These are phyloP conservation scores for Anguilla anguilla DNA, from an alignment of 2,797 vertebrate genomes.

Conservation along the genomic window DNA sequence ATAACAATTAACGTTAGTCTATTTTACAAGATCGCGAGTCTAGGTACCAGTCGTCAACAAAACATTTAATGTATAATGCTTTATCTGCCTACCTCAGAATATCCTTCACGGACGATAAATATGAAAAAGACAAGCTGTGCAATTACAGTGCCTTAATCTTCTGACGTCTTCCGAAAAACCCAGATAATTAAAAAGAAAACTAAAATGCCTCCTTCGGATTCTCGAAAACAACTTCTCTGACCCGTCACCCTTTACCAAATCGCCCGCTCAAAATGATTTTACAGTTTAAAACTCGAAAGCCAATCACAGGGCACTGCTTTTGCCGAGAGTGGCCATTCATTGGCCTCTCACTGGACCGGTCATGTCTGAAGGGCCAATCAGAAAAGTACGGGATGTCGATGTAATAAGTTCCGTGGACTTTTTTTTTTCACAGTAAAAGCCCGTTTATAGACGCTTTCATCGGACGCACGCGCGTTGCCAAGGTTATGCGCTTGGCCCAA, in stretches of 20 bases:
- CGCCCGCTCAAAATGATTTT: slow-evolving; percentile 15
- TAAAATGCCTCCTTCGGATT: background rate
- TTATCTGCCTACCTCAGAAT: slow-evolving; percentile 6
- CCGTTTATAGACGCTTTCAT: too few relatives aligned
- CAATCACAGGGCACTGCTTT: slow-evolving; percentile 47
- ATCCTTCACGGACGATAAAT: background rate
- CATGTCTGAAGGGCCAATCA: background rate
- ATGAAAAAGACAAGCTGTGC: background rate
- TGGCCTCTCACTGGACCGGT: background rate
- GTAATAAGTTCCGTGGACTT: background rate
- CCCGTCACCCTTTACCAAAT: background rate
- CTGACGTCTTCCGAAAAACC: background rate
- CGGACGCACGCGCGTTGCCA: too few relatives aligned
- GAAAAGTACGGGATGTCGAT: background rate
- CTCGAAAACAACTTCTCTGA: background rate
- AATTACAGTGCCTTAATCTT: background rate
- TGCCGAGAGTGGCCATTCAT: background rate
- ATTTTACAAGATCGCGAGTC: background rate
- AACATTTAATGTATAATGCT: background rate
- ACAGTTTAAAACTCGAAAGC: slow-evolving; percentile 45
- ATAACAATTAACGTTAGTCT: background rate
- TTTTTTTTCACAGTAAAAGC: background rate
- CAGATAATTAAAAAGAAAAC: background rate
- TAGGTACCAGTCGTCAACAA: background rate
- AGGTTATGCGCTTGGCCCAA: too few relatives aligned